Evolutionary conservation across 2,888 invertebrate genomes (phyloP), one percentile per base, ranked within the genome.

Genomic region (Teleiodes luculella): DNA sequence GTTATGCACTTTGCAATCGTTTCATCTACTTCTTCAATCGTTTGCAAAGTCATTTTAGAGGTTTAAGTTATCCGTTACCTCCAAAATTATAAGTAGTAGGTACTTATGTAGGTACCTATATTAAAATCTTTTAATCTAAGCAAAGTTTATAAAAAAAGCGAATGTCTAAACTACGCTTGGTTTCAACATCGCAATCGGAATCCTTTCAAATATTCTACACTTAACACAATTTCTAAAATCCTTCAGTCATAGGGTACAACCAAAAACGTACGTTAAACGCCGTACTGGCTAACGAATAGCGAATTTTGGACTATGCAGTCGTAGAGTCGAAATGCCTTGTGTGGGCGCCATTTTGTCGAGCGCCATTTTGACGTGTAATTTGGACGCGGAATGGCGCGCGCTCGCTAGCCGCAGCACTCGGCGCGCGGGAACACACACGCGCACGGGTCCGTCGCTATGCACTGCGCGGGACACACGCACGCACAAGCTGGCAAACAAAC

Each of bases 361-460:
- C 57, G 55, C 59, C 57, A 57, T 59, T 18, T 53, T 57, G 55
- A 47, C 39, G 43, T 71, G 62, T 10, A 41, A 83, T 82, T 84
- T 83, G 33, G 74, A 72, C 30, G 48, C 64, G 70, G 73, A 66
- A 73, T 74, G 70, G 70, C 68, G 55, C 53, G 70, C 67, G 56
- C 49, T 52, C 58, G 64, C 55, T 76, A 76, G 41, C 65, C 64
- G 63, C 85, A 84, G 57, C 86, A 86, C 49, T 67, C 86, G 3
- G 88, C 88, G 61, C 59, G 76, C 4, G 88, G 88, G 74, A 83
- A 88, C 10, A 61, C 70, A 61, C 88, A 88, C 2, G 84, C 85
- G 64, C 88, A 88, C 0, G 88, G 86, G 46, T 87, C 81, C n/a
- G 78, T 83, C 33, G 78, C 69, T 61, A 88, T 85, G 61, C 88